Evolutionary conservation across 2,797 vertebrate genomes (phyloP).

Genomic region (Poeciliopsis turneri): DNA sequence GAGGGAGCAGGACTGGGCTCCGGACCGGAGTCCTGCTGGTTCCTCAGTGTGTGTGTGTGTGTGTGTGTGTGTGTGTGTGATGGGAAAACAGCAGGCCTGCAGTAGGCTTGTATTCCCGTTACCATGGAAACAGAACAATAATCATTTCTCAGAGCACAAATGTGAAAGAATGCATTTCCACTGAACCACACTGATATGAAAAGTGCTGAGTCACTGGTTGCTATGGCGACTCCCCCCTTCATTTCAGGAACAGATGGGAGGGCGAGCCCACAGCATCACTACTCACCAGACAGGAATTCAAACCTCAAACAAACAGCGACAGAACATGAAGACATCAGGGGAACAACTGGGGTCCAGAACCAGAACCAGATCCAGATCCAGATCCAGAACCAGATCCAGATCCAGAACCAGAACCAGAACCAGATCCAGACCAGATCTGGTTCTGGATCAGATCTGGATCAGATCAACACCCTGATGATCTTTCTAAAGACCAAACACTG

Average conservation of each 20-base stretch:
- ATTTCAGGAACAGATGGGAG: not conserved
- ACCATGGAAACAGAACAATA: not conserved
- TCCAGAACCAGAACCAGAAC: no score
- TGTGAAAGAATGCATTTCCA: not conserved
- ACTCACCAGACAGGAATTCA: not conserved
- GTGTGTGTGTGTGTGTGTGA: not conserved
- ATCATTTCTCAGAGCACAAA: not conserved
- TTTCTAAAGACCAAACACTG: no score
- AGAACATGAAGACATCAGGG: not conserved
- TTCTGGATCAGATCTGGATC: no score
- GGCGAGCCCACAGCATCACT: not conserved
- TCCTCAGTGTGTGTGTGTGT: not conserved
- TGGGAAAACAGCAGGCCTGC: slow-evolving; percentile 12
- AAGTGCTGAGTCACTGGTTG: not conserved
- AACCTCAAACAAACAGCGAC: not conserved
- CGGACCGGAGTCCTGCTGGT: no score
- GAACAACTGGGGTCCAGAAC: not conserved
- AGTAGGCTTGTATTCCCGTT: not conserved
- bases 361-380: no score
- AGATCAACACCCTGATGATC: no score
- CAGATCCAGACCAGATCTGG: no score
- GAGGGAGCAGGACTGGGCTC: no score
- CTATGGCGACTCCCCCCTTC: not conserved
- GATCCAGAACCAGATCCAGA: no score
- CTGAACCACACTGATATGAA: not conserved